Evolutionary conservation across 1,140 invertebrate species (phyloP), one percentile per base, ranked within the genome.

Genomic region (Dysdera silvatica): DNA sequence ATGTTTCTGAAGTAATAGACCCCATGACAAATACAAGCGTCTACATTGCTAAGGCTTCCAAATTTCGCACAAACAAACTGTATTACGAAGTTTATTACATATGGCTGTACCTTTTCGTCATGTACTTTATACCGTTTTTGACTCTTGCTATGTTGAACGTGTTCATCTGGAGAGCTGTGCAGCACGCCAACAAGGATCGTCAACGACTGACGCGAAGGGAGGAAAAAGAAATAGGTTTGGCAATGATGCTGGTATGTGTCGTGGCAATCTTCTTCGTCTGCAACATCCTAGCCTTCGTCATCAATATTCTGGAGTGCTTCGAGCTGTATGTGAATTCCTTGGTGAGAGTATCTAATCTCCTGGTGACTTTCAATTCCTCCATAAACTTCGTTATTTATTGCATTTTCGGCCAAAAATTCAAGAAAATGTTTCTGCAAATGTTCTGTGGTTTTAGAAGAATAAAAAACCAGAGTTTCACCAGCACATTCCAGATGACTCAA

Each of bases 331-430:
- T 55, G 0, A 45, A 45, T 1, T 48, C 57, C 32, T 32, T 64
- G 20, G 56, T 67, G 12, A 52, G 60, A 2, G 37, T 71, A 12
- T 60, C 68, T 67, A 96, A 98, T 75, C 82, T 97, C 18, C 80
- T 97, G 28, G 92, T 97, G 10, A 95, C 90, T 24, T 87, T 97
- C 69, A 98, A 98, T 78, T 95, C 91, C 69, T 94, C 93, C 68
- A 88, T 96, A 33, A 98, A 98, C 75, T 97, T 97, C 74, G 85
- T 97, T 51, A 93, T 98, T 65, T 98, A 98, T 77, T 93, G 95
- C 63, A 91, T 95, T 33, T 95, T 96, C 74, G 95, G 94, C 1
- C 89, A 95, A 72, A 96, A 97, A 73, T 98, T 98, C 23, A 55
- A 52, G 29, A 65, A 60, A 31, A 59, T 65, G 61, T 63, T 63